Percentiles rank a stretch among this genome's conserved stretches.
phyloP scores from a whole-genome alignment of 1,140 invertebrate genomes.

The Drosophila simulans region DNA sequence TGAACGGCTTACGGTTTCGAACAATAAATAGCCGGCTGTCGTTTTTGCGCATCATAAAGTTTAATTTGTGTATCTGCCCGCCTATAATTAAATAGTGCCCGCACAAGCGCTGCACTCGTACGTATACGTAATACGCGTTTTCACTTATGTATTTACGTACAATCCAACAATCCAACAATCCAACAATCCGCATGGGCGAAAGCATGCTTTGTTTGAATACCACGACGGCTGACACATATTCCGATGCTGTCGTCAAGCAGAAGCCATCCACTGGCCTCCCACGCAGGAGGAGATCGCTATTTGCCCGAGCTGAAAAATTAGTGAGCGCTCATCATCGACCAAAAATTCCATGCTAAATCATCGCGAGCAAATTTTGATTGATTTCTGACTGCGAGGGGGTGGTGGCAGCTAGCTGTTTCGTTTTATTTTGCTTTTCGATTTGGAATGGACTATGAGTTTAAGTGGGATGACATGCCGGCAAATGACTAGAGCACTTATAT shows the following conservation, averaged over 20 bases:
- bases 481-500: slow-evolving; percentile 28
- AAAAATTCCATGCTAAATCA: slow-evolving; percentile 78
- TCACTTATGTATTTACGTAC: not conserved
- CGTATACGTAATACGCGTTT: slow-evolving; percentile 1
- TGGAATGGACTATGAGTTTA: slow-evolving; percentile 19
- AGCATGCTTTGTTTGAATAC: slow-evolving; percentile 18
- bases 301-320: slow-evolving; percentile 72
- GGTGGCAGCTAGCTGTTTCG: too few relatives aligned
- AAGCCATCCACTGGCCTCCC: slow-evolving; percentile 34
- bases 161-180: too few relatives aligned
- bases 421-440: not conserved
- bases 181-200: not conserved
- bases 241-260: slow-evolving; percentile 67
- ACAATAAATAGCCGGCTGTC: slow-evolving; percentile 4
- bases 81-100: slow-evolving; percentile 12
- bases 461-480: slow-evolving; percentile 48
- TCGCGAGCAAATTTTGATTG: slow-evolving; percentile 72
- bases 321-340: slow-evolving; percentile 55
- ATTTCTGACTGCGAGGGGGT: slow-evolving; percentile 44
- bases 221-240: slow-evolving; percentile 44
- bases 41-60: slow-evolving; percentile 1
- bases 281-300: slow-evolving; percentile 53
- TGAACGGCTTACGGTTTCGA: not conserved
- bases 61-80: slow-evolving; percentile 16
- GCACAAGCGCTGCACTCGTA: not conserved